Evolutionary conservation across 2,113 vertebrate genomes (phyloP), one percentile per base, ranked within the genome.

Genomic region (Sceloporus tristichus): DNA sequence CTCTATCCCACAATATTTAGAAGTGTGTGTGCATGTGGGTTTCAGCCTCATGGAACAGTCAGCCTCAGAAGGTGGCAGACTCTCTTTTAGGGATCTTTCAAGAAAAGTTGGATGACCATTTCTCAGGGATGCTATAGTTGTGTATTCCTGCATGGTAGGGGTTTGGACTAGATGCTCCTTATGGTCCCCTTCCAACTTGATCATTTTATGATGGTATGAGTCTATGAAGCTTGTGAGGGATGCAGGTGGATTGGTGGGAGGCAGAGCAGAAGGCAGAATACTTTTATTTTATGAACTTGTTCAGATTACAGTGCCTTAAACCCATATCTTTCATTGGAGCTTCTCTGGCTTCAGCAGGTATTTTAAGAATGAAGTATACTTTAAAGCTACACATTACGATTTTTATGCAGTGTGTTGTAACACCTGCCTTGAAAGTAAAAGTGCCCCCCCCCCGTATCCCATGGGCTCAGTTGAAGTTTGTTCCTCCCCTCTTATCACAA

Each of bases 381-480:
- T 95, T 87, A 92, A 93, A 94, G 93, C 88, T 82, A 92, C 74
- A 23, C 65, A 23, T 90, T 88, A 95, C 95, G 90, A 92, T 27
- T 56, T 95, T 95, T 91, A 94, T 95, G 92, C 94, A 96, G 95
- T 71, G 95, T 96, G 94, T 92, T 89, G 93, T 93, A 95, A 93
- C 95, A 88, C 56, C 48, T 71, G 82, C 59, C 78, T 48, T 7
- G 4, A 48, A 48, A 48, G 48, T 48, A 48, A 48, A 48, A 48
- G 76, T 91, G 92, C 13, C 14, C 38, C 53, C 85, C 21, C 9
- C 18, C 34, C 27, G 87, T 88, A 85, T 75, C 14, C 0, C 88
- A 56, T 21, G 88, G 68, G 86, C 68, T 90, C 87, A 71, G 27
- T 88, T 71, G 79, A 85, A 76, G 68, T 89, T 92, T 93, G 91